Evolutionary conservation across 2,113 vertebrate species (phyloP).

Genomic region (Chamaea fasciata): DNA sequence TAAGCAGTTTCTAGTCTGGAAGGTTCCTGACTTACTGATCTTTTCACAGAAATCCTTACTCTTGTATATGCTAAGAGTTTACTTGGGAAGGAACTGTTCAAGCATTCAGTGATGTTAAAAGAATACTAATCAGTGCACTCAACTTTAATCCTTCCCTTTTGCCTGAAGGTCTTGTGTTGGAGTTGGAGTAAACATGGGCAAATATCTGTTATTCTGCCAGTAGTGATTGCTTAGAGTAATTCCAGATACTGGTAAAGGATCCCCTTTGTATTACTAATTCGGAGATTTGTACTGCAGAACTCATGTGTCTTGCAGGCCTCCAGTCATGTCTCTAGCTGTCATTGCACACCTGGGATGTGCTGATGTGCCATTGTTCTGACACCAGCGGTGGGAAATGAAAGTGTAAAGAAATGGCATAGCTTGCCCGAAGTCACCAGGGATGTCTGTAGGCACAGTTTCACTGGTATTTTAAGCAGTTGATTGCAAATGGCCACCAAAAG

Average conservation of each 20-base stretch:
- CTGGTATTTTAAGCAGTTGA: not conserved
- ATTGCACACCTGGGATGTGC: not conserved
- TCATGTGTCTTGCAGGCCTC: not conserved
- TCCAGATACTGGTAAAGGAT: not conserved
- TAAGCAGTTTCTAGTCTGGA: not conserved
- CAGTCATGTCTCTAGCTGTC: not conserved
- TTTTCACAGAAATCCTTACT: not conserved
- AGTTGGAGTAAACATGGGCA: not conserved
- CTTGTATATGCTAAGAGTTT: not conserved
- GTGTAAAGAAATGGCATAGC: fast-evolving
- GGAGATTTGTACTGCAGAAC: not conserved
- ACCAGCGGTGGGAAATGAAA: not conserved
- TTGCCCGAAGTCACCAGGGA: not conserved
- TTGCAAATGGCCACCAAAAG: not conserved
- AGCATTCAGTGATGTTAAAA: not conserved
- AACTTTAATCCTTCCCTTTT: not conserved
- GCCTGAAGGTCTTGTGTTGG: not conserved
- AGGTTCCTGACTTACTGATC: not conserved
- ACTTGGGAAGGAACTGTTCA: not conserved
- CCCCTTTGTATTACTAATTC: not conserved
- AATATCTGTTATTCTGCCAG: not conserved
- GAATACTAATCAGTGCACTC: not conserved
- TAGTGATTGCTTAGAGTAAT: not conserved
- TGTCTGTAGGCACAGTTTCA: not conserved
- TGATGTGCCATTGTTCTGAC: not conserved